These are phyloP conservation scores for Rallus crepitans DNA, from an alignment of 2,797 vertebrate species.

Conservation along the genomic window DNA sequence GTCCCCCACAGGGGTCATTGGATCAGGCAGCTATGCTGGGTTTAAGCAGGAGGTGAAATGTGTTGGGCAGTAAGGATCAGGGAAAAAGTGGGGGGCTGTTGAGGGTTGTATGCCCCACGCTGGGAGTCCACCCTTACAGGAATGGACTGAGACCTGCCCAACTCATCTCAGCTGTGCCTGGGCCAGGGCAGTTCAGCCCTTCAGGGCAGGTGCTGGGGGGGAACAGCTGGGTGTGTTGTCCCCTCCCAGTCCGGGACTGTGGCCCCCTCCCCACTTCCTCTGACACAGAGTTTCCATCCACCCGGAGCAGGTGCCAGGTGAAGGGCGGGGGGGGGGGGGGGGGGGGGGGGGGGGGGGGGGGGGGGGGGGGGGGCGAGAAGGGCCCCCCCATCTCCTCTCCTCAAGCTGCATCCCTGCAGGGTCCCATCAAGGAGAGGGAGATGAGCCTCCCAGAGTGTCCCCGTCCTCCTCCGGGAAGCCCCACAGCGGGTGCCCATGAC, in stretches of 20 bases:
- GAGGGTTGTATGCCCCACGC: neutral
- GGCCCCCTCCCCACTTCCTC: neutral
- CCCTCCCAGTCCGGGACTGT: neutral
- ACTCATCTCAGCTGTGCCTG: neutral
- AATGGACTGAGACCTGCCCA: neutral
- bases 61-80: neutral
- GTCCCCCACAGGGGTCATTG: accelerated
- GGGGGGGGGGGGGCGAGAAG: neutral
- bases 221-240: neutral
- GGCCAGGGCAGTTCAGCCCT: neutral
- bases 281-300: neutral
- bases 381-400: neutral
- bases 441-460: neutral
- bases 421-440: neutral
- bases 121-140: neutral
- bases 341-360: neutral
- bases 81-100: neutral
- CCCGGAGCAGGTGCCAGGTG: neutral
- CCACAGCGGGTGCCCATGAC: accelerated
- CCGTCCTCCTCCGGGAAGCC: neutral
- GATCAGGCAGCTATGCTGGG: accelerated
- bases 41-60: neutral
- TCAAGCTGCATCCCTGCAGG: neutral
- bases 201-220: accelerated
- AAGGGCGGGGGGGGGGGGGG: neutral